phyloP scores from a whole-genome alignment of 2,888 invertebrate genomes.

The Noctua pronuba region DNA sequence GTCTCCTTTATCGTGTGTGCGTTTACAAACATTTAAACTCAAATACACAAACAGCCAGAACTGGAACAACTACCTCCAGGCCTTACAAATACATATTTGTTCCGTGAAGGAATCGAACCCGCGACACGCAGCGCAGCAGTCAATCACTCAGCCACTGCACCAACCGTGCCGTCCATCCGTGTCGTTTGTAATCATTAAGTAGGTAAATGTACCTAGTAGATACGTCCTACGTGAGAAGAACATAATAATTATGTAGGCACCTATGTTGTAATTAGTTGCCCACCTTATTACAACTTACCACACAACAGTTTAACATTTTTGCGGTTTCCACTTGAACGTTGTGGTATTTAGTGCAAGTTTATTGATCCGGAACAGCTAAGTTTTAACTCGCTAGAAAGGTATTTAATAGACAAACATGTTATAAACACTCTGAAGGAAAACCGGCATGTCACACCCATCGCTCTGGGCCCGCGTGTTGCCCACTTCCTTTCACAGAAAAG shows the following conservation, averaged over 20 bases:
- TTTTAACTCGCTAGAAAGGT: neutral
- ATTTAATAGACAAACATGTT: neutral
- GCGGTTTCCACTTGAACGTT: slow-evolving; percentile 20
- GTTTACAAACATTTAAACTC: no score
- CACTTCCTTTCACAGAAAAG: neutral
- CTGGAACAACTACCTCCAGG: no score
- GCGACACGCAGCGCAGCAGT: no score
- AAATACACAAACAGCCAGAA: no score
- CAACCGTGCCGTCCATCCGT: no score
- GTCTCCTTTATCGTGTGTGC: no score
- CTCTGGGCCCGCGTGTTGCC: neutral
- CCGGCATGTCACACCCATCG: no score
- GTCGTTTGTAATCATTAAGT: neutral
- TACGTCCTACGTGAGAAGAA: neutral
- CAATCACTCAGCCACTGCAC: no score
- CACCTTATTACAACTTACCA: slow-evolving; percentile 3
- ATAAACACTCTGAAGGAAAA: neutral
- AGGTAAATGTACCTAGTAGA: neutral
- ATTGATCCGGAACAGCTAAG: slow-evolving; percentile 42
- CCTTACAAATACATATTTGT: no score
- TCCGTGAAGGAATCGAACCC: no score
- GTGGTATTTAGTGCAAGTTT: slow-evolving; percentile 38
- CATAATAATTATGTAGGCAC: neutral
- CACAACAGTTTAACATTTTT: slow-evolving; percentile 49
- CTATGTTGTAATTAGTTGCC: neutral